Evolutionary conservation across 1,140 invertebrate species (phyloP).

Genomic region (Drosophila insularis): DNA sequence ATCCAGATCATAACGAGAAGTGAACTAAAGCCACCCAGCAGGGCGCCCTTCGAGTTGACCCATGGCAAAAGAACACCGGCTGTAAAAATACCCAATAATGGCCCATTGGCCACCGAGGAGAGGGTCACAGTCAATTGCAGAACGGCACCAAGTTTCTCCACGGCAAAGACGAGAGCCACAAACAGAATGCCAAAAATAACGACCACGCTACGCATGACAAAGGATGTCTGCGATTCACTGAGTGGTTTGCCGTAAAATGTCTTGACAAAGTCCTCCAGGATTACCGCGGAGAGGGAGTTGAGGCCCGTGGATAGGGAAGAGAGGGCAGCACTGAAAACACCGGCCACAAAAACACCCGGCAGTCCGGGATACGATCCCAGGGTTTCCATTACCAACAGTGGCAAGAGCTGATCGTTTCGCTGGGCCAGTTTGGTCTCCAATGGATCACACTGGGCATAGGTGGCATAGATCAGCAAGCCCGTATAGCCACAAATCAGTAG

Average conservation of each 20-base stretch:
- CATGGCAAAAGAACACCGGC: conserved; percentile 92
- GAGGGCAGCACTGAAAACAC: conserved; percentile 93
- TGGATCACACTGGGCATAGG: conserved; percentile 93
- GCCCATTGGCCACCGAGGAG: conserved; percentile 88
- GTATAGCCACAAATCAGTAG: conserved; percentile 88
- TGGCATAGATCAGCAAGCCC: conserved; percentile 92
- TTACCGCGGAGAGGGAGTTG: conserved; percentile 95
- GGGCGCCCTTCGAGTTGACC: conserved; percentile 89
- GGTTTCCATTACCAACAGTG: conserved; percentile 91
- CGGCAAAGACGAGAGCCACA: conserved; percentile 85
- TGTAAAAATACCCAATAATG: conserved; percentile 90
- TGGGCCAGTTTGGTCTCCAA: conserved; percentile 88
- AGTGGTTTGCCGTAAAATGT: conserved; percentile 85
- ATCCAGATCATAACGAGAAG: conserved; percentile 92
- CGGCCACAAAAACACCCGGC: conserved; percentile 92
- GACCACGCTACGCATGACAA: conserved; percentile 88
- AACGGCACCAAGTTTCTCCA: conserved; percentile 86
- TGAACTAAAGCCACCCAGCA: conserved; percentile 88
- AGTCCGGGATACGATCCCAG: conserved; percentile 89
- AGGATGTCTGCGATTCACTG: conserved; percentile 85
- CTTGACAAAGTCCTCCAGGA: conserved; percentile 91
- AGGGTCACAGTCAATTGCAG: conserved; percentile 87
- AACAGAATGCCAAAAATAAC: conserved; percentile 87
- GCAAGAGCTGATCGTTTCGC: conserved; percentile 89
- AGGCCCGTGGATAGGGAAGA: conserved; percentile 94